phyloP scores from a whole-genome alignment of 2,113 vertebrate genomes.

The Talpa occidentalis region DNA sequence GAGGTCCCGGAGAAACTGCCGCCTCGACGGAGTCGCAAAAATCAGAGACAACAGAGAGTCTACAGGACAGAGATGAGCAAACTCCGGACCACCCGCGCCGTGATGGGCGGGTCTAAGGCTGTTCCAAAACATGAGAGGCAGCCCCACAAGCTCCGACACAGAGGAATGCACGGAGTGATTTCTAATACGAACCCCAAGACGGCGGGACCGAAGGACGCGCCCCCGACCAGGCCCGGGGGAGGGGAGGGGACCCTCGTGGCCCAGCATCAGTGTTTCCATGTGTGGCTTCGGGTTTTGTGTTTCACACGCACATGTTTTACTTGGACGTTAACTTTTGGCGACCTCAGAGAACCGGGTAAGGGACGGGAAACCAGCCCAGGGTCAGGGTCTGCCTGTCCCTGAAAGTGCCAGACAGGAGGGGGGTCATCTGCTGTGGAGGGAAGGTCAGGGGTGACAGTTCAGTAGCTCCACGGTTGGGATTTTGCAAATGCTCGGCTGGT shows the following conservation, averaged over 20 bases:
- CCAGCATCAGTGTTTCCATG: background rate
- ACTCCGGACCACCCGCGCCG: background rate
- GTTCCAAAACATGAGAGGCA: background rate
- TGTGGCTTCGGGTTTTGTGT: background rate
- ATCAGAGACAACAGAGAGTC: background rate
- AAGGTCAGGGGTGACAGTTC: background rate
- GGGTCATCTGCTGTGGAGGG: background rate
- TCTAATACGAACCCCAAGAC: background rate
- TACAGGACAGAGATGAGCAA: background rate
- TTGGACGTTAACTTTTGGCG: background rate
- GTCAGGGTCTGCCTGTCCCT: background rate
- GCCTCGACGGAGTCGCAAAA: background rate
- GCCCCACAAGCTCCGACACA: background rate
- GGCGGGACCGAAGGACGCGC: background rate
- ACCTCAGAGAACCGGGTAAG: background rate
- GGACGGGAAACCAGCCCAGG: background rate
- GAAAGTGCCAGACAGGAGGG: background rate
- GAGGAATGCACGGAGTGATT: background rate
- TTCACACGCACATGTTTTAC: fast-evolving
- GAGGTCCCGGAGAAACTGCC: fast-evolving
- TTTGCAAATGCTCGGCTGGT: background rate
- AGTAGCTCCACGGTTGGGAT: background rate
- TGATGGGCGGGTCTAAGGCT: too few relatives aligned
- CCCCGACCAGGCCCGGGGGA: too few relatives aligned
- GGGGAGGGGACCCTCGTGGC: background rate